Evolutionary conservation across 2,888 invertebrate genomes (phyloP).

Genomic region (Scelioninae gen. 1): DNA sequence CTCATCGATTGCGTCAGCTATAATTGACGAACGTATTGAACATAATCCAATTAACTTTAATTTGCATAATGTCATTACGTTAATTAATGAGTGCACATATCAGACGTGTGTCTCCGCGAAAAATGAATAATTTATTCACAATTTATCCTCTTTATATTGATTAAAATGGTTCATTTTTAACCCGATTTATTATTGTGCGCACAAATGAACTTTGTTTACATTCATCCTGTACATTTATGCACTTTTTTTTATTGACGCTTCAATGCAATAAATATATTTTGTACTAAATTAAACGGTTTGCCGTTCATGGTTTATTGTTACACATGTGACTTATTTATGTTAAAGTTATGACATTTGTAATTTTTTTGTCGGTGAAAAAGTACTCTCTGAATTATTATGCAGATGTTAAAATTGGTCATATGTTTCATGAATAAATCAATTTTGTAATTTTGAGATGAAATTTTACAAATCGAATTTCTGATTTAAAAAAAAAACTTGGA

Average conservation of each 20-base stretch:
- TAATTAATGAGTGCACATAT: conserved; percentile 25
- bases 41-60: conserved; percentile 19
- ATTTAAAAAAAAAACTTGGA: too few relatives aligned
- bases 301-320: too few relatives aligned
- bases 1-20: conserved; percentile 11
- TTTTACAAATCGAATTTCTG: too few relatives aligned
- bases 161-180: conserved; percentile 25
- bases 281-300: background rate
- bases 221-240: background rate
- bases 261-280: background rate
- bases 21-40: conserved; percentile 25
- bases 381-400: too few relatives aligned
- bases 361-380: too few relatives aligned
- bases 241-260: background rate
- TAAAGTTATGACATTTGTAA: too few relatives aligned
- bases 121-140: conserved; percentile 28
- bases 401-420: too few relatives aligned
- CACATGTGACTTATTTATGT: too few relatives aligned
- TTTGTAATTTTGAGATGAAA: too few relatives aligned
- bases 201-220: conserved; percentile 22
- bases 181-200: conserved; percentile 22
- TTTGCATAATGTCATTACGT: conserved; percentile 24
- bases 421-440: too few relatives aligned
- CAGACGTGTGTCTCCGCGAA: conserved; percentile 8
- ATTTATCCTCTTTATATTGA: conserved; percentile 34